Percentiles rank a stretch among this genome's conserved stretches.
These are phyloP conservation scores for Columba guinea DNA, from an alignment of 2,797 vertebrate genomes.

Conservation along the genomic window DNA sequence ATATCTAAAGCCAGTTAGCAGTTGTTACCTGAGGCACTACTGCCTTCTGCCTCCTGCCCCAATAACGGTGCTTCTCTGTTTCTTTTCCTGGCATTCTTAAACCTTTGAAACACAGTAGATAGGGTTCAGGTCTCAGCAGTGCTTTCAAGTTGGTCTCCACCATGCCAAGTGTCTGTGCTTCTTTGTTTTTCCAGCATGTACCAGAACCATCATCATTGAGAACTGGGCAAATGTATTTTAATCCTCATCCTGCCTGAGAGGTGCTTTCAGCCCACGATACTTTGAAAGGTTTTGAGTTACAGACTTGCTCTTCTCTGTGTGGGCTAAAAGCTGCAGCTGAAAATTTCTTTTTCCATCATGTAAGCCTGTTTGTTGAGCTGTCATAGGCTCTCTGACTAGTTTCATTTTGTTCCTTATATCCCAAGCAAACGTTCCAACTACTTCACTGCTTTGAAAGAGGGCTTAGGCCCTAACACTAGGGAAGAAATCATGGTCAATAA, in stretches of 20 bases:
- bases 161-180: not conserved
- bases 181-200: not conserved
- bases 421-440: not conserved
- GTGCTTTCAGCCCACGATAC: not conserved
- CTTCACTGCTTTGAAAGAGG: not conserved
- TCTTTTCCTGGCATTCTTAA: not conserved
- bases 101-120: not conserved
- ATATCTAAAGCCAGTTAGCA: not conserved
- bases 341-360: not conserved
- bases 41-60: not conserved
- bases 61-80: not conserved
- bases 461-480: not conserved
- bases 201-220: not conserved
- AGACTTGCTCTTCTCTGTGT: not conserved
- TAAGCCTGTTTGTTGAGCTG: not conserved
- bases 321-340: not conserved
- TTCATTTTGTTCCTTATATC: not conserved
- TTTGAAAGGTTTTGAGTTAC: not conserved
- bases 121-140: not conserved
- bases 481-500: not conserved
- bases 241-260: not conserved
- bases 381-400: not conserved
- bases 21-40: not conserved
- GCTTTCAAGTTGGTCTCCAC: not conserved
- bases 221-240: not conserved